These are phyloP conservation scores for Panzeria rudis DNA, from an alignment of 2,888 invertebrate genomes.

Conservation along the genomic window DNA sequence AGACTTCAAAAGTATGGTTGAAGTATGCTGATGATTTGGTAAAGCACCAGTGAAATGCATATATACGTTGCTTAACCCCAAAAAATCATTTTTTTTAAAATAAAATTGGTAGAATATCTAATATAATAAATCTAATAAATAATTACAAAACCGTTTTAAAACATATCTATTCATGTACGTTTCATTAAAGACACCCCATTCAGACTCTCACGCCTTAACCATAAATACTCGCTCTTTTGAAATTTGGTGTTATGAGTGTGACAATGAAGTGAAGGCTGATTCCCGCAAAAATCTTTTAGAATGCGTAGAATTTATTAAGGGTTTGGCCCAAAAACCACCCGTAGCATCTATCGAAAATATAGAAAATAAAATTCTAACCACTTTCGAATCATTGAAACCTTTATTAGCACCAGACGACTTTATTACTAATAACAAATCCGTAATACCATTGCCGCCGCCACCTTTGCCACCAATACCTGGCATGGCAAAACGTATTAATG, in stretches of 20 bases:
- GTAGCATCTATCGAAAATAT: conserved; percentile 74
- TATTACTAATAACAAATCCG: conserved; percentile 61
- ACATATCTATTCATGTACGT: not conserved
- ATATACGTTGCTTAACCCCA: no score
- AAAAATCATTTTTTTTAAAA: no score
- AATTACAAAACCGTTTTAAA: not conserved
- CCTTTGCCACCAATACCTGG: conserved; percentile 78
- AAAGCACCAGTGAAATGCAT: no score
- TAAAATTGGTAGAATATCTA: no score
- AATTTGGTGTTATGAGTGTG: conserved; percentile 92
- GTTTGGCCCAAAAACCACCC: conserved; percentile 83
- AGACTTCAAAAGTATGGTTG: no score
- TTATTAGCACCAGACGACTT: conserved; percentile 73
- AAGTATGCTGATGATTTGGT: no score
- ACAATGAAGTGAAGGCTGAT: conserved; percentile 87
- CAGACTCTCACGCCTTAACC: conserved; percentile 90
- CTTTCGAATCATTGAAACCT: conserved; percentile 76
- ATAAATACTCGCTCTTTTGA: conserved; percentile 89
- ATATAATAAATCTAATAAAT: no score
- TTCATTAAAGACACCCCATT: conserved; percentile 86
- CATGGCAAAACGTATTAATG: conserved; percentile 79
- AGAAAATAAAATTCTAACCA: conserved; percentile 77
- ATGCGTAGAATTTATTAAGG: conserved; percentile 89
- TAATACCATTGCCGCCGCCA: conserved; percentile 73
- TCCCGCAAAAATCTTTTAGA: conserved; percentile 88